Percentiles rank a stretch among this genome's conserved stretches.
These are phyloP conservation scores for Anguilla rostrata DNA, from an alignment of 2,113 vertebrate genomes.

Conservation along the genomic window DNA sequence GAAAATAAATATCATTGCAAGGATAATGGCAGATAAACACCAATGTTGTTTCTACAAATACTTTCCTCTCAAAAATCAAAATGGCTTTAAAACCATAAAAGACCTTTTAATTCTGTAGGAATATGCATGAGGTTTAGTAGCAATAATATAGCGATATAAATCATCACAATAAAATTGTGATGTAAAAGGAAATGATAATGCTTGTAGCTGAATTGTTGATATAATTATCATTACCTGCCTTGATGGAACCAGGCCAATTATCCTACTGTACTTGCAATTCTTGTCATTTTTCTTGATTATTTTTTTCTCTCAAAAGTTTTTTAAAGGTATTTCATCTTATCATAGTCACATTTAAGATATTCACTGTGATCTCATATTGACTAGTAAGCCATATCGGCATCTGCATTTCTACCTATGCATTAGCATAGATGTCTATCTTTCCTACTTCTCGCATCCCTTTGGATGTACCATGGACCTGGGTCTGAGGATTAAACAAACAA, in stretches of 20 bases:
- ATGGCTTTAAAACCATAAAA: neutral
- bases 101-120: neutral
- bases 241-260: slow-evolving; percentile 6
- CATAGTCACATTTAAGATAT: too few relatives aligned
- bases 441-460: neutral
- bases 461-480: neutral
- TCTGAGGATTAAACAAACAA: neutral
- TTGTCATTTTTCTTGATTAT: neutral
- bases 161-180: neutral
- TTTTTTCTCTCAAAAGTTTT: neutral
- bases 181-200: slow-evolving; percentile 1
- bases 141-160: neutral
- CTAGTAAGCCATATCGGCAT: slow-evolving; percentile 3
- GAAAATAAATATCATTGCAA: neutral
- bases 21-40: neutral
- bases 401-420: neutral
- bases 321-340: neutral
- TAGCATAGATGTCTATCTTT: neutral
- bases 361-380: neutral
- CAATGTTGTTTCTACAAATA: too few relatives aligned
- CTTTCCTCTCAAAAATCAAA: neutral
- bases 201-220: neutral
- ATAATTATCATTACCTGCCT: neutral
- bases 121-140: neutral
- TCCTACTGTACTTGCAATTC: slow-evolving; percentile 1